phyloP scores from a whole-genome alignment of 1,140 invertebrate species.

The Aphelenchoides fujianensis region DNA sequence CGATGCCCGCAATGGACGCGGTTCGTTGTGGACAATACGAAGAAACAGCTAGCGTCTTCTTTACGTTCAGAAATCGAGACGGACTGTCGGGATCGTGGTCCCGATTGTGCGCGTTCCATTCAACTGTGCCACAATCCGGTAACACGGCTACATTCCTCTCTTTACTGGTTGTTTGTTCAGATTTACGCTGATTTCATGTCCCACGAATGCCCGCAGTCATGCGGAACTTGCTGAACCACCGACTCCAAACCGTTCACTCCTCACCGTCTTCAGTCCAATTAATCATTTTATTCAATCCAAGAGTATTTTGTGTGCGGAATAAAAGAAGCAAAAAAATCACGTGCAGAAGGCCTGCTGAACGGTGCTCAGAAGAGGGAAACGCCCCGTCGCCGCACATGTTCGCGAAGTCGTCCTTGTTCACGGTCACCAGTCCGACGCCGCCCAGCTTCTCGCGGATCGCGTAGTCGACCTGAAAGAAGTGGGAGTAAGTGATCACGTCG shows the following conservation, averaged over 20 bases:
- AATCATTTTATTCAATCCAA: too few species aligned
- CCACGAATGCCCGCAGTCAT: background rate
- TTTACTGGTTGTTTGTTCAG: background rate
- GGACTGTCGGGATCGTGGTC: background rate
- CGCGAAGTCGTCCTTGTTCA: conserved; percentile 22
- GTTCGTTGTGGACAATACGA: background rate
- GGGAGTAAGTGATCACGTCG: too few species aligned
- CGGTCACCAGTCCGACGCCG: conserved; percentile 14
- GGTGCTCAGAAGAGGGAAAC: conserved; percentile 22
- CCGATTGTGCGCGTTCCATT: background rate
- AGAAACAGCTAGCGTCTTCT: too few species aligned
- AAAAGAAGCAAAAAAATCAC: too few species aligned
- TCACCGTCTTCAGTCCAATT: too few species aligned
- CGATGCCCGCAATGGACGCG: background rate
- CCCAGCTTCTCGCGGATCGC: conserved; percentile 26
- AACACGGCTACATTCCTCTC: background rate
- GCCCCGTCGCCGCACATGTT: conserved; percentile 16
- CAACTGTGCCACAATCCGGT: conserved; percentile 12
- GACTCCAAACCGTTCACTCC: too few species aligned
- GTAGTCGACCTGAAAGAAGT: too few species aligned
- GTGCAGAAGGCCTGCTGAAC: conserved; percentile 14
- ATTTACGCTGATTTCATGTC: conserved; percentile 1
- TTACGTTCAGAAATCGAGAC: background rate
- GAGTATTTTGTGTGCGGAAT: too few species aligned
- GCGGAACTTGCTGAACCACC: conserved; percentile 8